Evolutionary conservation across 2,888 invertebrate species (phyloP).

Genomic region (Stomorhina lunata): DNA sequence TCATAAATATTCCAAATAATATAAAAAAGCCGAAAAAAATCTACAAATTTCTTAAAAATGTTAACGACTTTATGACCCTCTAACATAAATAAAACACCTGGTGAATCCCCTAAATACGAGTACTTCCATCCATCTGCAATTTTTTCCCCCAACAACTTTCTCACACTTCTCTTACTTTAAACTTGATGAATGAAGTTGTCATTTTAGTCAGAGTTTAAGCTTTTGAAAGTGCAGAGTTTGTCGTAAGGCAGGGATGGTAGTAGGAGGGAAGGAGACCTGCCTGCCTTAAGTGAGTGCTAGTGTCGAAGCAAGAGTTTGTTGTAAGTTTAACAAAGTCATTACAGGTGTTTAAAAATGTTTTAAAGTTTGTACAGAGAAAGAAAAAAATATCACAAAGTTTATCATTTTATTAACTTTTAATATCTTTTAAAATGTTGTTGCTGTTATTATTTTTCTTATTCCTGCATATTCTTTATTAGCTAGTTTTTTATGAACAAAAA

Average conservation of each 20-base stretch:
- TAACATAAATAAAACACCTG: too few species aligned
- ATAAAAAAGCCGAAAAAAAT: too few species aligned
- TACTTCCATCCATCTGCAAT: too few species aligned
- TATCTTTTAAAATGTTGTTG: not conserved
- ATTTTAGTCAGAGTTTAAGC: conserved; percentile 11
- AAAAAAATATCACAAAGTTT: too few species aligned
- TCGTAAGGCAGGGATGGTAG: not conserved
- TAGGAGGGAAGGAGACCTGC: not conserved
- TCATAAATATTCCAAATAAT: too few species aligned
- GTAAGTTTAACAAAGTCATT: conserved; percentile 38
- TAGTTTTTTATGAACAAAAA: not conserved
- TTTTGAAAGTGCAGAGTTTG: too few species aligned
- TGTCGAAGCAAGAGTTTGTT: too few species aligned
- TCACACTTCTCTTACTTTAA: not conserved
- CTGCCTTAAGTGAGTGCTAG: too few species aligned
- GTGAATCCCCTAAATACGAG: too few species aligned
- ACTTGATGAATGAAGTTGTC: conserved; percentile 57
- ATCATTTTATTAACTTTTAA: conserved; percentile 30
- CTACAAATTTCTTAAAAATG: too few species aligned
- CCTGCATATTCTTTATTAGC: not conserved
- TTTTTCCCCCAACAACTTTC: not conserved
- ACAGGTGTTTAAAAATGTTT: conserved; percentile 54
- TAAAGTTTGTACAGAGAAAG: not conserved
- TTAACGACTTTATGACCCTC: too few species aligned
- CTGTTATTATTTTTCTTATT: not conserved